phyloP scores from a whole-genome alignment of 2,797 vertebrate genomes.

The Rhabdomys pumilio region DNA sequence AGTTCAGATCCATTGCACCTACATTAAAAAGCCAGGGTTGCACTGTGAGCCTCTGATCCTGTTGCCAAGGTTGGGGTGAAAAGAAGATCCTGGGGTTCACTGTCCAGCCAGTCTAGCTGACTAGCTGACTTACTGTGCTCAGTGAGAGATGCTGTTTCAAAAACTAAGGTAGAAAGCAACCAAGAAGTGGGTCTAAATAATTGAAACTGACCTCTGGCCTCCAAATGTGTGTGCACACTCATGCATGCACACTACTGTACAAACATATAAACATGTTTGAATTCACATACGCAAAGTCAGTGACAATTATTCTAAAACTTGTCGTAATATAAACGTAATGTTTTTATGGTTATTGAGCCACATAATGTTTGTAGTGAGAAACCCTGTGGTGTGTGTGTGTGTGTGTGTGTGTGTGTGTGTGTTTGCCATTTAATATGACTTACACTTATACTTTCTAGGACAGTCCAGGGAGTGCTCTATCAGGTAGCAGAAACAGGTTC shows the following conservation, averaged over 20 bases:
- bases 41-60: not conserved
- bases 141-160: not conserved
- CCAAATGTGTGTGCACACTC: not conserved
- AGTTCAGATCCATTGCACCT: not conserved
- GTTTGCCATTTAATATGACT: not conserved
- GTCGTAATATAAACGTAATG: not conserved
- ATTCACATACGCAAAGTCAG: not conserved
- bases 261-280: not conserved
- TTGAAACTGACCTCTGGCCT: not conserved
- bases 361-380: not conserved
- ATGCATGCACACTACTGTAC: not conserved
- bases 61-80: no score
- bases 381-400: not conserved
- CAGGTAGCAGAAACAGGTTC: not conserved
- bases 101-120: not conserved
- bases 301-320: not conserved
- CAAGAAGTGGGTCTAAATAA: not conserved
- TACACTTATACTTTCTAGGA: conserved; percentile 24
- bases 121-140: no score
- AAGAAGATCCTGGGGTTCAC: not conserved
- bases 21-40: not conserved
- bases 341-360: not conserved
- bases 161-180: not conserved
- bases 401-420: not conserved
- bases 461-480: not conserved